A percentile compares a stretch with the other conserved stretches of the same genome.
Conservation (phyloP, 2,888 invertebrate genomes). For the Tuberolachnus salignus region DNA sequence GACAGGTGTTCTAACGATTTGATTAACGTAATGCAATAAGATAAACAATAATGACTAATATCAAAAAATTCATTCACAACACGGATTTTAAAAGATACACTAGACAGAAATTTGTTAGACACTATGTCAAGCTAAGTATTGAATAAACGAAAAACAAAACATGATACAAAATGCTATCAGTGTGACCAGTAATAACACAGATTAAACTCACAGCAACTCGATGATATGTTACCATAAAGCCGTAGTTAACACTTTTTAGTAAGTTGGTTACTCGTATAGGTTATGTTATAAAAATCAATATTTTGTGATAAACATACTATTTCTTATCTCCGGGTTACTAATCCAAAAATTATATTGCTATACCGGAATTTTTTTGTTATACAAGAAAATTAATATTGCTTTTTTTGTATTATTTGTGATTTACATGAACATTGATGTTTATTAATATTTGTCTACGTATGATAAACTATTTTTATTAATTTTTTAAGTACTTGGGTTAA, state of each 20-base stretch:
- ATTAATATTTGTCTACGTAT: too few species aligned
- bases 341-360: too few species aligned
- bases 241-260: too few species aligned
- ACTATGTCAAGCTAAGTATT: slow-evolving; percentile 1
- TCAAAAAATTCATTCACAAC: slow-evolving; percentile 35
- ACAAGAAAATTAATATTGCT: too few species aligned
- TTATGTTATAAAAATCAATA: too few species aligned
- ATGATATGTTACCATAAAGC: neutral
- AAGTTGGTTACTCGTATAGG: too few species aligned
- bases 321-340: too few species aligned
- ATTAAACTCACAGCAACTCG: neutral
- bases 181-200: slow-evolving; percentile 39
- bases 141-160: slow-evolving; percentile 52
- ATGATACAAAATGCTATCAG: slow-evolving; percentile 42
- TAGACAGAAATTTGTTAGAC: neutral
- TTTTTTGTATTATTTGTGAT: too few species aligned
- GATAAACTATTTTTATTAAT: neutral
- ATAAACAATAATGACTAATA: slow-evolving; percentile 21
- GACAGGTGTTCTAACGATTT: slow-evolving; percentile 7
- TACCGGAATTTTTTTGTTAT: too few species aligned
- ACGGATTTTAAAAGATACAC: slow-evolving; percentile 29
- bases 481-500: neutral
- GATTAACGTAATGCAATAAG: neutral
- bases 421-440: too few species aligned
- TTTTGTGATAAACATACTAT: too few species aligned